Evolutionary conservation across 1,140 invertebrate species (phyloP).

Genomic region (Drosophila repleta): DNA sequence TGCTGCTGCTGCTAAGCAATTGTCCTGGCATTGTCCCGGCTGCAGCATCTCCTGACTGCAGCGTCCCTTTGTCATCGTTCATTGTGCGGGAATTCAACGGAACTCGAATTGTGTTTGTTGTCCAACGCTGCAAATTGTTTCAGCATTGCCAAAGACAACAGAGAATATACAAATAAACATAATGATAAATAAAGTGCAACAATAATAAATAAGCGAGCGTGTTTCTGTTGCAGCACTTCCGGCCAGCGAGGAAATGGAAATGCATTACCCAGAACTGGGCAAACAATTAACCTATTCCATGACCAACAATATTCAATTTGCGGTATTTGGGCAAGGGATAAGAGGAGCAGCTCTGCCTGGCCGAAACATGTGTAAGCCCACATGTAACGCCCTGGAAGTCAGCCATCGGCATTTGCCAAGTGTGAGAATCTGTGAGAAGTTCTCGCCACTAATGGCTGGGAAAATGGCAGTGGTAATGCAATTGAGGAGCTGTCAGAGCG

Average conservation of each 20-base stretch:
- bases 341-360: constrained; percentile 35
- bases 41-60: constrained; percentile 14
- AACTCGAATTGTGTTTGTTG: constrained; percentile 52
- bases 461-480: constrained; percentile 56
- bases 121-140: constrained; percentile 48
- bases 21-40: constrained; percentile 34
- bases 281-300: constrained; percentile 52
- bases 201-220: constrained; percentile 43
- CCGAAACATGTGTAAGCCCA: constrained; percentile 74
- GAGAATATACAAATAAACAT: constrained; percentile 8
- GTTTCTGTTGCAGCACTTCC: constrained; percentile 52
- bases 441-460: constrained; percentile 54
- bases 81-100: constrained; percentile 56
- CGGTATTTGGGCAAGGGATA: constrained; percentile 44
- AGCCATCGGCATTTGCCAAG: constrained; percentile 10
- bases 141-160: constrained; percentile 12
- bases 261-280: not conserved
- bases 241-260: constrained; percentile 17
- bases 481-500: constrained; percentile 77
- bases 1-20: constrained; percentile 54
- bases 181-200: constrained; percentile 50
- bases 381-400: constrained; percentile 44
- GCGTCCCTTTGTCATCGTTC: constrained; percentile 40
- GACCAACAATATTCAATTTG: constrained; percentile 21
- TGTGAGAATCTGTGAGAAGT: constrained; percentile 50